These are phyloP conservation scores for Asobara japonica DNA, from an alignment of 1,140 invertebrate species.

Conservation along the genomic window DNA sequence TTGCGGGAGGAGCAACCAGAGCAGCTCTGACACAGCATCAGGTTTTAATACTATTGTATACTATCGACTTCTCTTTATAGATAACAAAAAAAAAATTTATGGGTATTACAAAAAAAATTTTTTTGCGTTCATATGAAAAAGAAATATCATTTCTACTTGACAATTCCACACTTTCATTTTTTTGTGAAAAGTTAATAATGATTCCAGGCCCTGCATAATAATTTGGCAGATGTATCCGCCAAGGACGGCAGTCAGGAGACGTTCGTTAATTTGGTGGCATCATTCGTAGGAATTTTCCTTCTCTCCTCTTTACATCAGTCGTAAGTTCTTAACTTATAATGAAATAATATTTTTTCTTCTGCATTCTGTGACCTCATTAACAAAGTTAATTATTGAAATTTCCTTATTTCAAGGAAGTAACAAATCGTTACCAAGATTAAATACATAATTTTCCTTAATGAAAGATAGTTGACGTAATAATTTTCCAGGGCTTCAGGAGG, in stretches of 20 bases:
- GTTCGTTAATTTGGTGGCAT: conserved; percentile 88
- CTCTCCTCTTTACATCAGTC: conserved; percentile 74
- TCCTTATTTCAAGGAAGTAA: too few species aligned
- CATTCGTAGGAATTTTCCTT: conserved; percentile 80
- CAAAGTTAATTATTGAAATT: too few species aligned
- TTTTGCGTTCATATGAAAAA: too few species aligned
- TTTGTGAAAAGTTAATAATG: not conserved
- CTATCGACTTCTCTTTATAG: too few species aligned
- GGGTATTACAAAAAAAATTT: not conserved
- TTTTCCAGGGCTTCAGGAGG: conserved; percentile 66
- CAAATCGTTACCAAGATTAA: too few species aligned
- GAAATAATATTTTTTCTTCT: too few species aligned
- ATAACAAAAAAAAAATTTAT: too few species aligned
- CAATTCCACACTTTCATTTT: not conserved
- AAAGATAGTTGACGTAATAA: conserved; percentile 25
- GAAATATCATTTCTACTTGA: not conserved
- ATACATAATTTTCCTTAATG: not conserved
- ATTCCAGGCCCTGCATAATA: conserved; percentile 79
- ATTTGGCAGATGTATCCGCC: conserved; percentile 93
- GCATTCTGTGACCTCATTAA: too few species aligned
- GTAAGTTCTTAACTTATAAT: conserved; percentile 49
- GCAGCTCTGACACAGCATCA: conserved; percentile 94
- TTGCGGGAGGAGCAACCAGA: conserved; percentile 91
- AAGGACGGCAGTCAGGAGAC: conserved; percentile 98
- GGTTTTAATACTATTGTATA: too few species aligned